Conservation (phyloP, 2,888 invertebrate species). For the Leptinotarsa haldemani region DNA sequence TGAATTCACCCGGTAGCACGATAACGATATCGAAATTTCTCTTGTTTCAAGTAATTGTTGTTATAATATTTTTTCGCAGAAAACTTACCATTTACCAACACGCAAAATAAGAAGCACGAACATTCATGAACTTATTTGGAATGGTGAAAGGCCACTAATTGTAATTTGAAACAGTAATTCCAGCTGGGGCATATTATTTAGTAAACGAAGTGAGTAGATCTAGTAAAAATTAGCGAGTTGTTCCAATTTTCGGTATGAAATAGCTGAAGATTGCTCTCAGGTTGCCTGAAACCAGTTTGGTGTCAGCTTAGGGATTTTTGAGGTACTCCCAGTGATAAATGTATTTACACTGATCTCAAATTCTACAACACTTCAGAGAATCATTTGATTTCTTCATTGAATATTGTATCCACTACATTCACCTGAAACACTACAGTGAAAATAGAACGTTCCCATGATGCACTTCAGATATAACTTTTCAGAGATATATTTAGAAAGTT, state of each 20-base stretch:
- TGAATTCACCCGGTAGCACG: not conserved
- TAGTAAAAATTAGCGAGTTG: not conserved
- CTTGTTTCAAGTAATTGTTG: constrained; percentile 5
- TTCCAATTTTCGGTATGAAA: too few relatives aligned
- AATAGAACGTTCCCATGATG: constrained; percentile 4
- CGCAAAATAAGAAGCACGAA: constrained; percentile 24
- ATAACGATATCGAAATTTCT: constrained; percentile 12
- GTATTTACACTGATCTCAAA: too few relatives aligned
- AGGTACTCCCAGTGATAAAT: too few relatives aligned
- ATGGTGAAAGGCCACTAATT: constrained; percentile 14
- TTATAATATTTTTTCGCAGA: constrained; percentile 4
- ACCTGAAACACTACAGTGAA: not conserved
- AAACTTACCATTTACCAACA: constrained; percentile 16
- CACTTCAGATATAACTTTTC: not conserved
- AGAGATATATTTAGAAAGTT: constrained; percentile 10
- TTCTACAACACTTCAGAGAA: too few relatives aligned
- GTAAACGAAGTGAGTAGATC: not conserved
- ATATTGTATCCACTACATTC: not conserved
- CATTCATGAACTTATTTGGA: constrained; percentile 8
- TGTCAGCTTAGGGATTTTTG: not conserved
- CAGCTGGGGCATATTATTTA: not conserved
- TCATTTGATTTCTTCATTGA: not conserved
- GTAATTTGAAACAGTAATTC: constrained; percentile 4
- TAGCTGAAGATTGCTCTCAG: too few relatives aligned
- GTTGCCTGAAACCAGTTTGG: not conserved